Evolutionary conservation across 1,140 invertebrate genomes (phyloP), one percentile per base, ranked within the genome.

Genomic region (Ceratina australensis): DNA sequence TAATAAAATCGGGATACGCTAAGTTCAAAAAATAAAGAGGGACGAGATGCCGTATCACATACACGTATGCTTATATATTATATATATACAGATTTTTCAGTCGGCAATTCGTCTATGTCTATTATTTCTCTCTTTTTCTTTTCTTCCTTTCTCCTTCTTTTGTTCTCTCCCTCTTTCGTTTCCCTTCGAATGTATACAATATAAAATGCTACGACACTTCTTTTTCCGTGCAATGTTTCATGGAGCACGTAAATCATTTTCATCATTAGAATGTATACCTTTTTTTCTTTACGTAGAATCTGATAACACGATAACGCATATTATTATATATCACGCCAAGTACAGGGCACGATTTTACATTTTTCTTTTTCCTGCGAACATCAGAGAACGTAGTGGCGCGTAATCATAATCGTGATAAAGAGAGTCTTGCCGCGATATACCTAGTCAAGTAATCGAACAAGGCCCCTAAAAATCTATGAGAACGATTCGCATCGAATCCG

Each of bases 101-200:
- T 80, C 72, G 73, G 59, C 77, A 80, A 76, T 77, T 83, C 66
- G 60, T 79, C 66, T 72, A 42, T 42, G 33, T 42, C 33, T 42
- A 42, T 71, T 47, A 15, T 63, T 64, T 50, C 56, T 65, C 26
- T 71, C 47, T 24, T 47, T 73, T n/a, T 69, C 54, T 61, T 60
- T 66, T 77, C 56, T 73, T 26, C 22, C 64, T 83, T 15, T 72
- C 57, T 59, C 60, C 63, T 28, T 63, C 28, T 63, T 16, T 67
- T 50, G 63, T 54, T 18, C 16, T 69, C 22, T 24, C 54, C 80
- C 20, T 49, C 47, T 59, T 54, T 71, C 42, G 28, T 1, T 63
- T 68, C 50, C 72, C 56, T 79, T 79, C 60, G 65, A 69, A 74
- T 73, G 76, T 83, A 67, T 76, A 83, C 81, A 84, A 84, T 84